Evolutionary conservation across 2,113 vertebrate genomes (phyloP).

Genomic region (Spea bombifrons): DNA sequence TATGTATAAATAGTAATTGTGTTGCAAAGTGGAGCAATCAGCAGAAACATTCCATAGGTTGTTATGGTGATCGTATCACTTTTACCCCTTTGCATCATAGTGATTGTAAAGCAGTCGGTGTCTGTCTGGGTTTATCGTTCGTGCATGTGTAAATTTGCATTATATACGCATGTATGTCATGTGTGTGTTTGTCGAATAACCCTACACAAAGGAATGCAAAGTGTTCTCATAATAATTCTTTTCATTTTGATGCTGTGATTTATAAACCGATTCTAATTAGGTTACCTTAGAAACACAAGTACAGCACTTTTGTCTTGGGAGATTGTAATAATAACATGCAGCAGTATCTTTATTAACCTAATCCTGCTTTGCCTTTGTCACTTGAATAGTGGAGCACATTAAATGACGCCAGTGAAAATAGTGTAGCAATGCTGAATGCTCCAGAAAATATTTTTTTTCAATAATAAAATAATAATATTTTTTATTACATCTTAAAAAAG

Average conservation of each 20-base stretch:
- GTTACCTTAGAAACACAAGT: conserved; percentile 33
- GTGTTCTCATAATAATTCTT: conserved; percentile 1
- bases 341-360: conserved; percentile 4
- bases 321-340: conserved; percentile 6
- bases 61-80: too few species aligned
- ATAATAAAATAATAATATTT: not conserved
- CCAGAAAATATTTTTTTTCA: not conserved
- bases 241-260: not conserved
- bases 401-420: conserved; percentile 2
- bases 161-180: too few species aligned
- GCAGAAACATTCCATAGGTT: too few species aligned
- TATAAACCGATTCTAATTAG: conserved; percentile 11
- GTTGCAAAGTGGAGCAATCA: too few species aligned
- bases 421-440: not conserved
- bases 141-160: too few species aligned
- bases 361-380: conserved; percentile 21
- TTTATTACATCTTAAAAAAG: not conserved
- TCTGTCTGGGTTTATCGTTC: too few species aligned
- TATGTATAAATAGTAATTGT: too few species aligned
- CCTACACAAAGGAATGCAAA: conserved; percentile 6
- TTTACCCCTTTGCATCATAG: too few species aligned
- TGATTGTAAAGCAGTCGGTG: too few species aligned
- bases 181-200: not conserved
- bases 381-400: conserved; percentile 7
- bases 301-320: conserved; percentile 10